Percentiles rank a stretch among this genome's conserved stretches.
phyloP scores from a whole-genome alignment of 2,888 invertebrate genomes.

The Laothoe populi region DNA sequence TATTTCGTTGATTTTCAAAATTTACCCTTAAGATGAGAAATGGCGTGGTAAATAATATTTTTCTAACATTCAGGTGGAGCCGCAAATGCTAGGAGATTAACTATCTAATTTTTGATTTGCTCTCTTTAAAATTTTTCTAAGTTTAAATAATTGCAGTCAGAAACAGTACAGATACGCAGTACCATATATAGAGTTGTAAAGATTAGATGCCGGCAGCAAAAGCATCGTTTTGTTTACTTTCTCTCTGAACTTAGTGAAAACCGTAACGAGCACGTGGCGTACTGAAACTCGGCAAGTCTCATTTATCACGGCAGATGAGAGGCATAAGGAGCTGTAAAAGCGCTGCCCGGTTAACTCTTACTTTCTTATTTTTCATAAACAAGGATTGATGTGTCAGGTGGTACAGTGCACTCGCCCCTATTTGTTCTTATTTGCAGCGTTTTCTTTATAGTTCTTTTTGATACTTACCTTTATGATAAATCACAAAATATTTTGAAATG shows the following conservation, averaged over 20 bases:
- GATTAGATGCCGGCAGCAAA: constrained; percentile 53
- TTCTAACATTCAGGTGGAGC: too few species aligned
- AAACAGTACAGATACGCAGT: too few species aligned
- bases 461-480: neutral
- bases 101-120: too few species aligned
- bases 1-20: too few species aligned
- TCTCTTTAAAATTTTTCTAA: too few species aligned
- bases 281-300: constrained; percentile 69
- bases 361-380: constrained; percentile 54
- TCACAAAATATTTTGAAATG: neutral
- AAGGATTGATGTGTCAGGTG: constrained; percentile 55
- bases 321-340: constrained; percentile 66
- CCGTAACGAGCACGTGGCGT: constrained; percentile 69
- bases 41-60: too few species aligned
- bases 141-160: too few species aligned
- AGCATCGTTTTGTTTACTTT: constrained; percentile 56
- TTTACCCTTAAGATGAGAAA: too few species aligned
- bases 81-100: too few species aligned
- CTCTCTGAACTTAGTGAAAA: constrained; percentile 49
- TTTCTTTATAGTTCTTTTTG: neutral
- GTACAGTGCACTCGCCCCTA: constrained; percentile 25
- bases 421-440: constrained; percentile 2
- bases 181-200: neutral
- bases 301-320: constrained; percentile 74
- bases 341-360: constrained; percentile 44